Percentiles rank a stretch among this genome's conserved stretches.
phyloP scores from a whole-genome alignment of 1,140 invertebrate species.

The Acyrthosiphon pisum region DNA sequence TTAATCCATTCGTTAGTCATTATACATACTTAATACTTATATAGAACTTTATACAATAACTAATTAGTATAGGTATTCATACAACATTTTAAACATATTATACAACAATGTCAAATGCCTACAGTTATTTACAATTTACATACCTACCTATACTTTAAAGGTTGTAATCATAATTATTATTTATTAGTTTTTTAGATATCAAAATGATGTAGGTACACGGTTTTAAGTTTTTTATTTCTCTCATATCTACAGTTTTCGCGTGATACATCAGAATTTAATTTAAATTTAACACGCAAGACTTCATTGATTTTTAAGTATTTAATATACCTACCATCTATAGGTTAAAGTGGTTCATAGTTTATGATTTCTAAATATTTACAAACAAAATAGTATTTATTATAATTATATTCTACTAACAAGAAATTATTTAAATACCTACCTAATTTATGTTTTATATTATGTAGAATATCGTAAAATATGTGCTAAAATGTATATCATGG shows the following conservation, averaged over 20 bases:
- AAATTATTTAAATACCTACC: not conserved
- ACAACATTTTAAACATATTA: not conserved
- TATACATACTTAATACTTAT: not conserved
- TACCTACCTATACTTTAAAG: not conserved
- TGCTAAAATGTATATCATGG: not conserved
- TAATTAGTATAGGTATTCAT: not conserved
- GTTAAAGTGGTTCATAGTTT: not conserved
- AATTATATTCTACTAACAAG: not conserved
- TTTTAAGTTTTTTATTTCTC: not conserved
- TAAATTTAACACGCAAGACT: constrained; percentile 13
- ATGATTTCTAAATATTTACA: not conserved
- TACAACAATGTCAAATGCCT: not conserved
- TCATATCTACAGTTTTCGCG: not conserved
- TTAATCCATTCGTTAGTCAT: too few species aligned
- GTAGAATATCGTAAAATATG: not conserved
- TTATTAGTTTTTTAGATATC: not conserved
- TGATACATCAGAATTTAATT: not conserved
- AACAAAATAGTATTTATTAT: not conserved
- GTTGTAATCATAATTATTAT: not conserved
- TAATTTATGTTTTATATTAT: not conserved
- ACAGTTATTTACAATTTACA: not conserved
- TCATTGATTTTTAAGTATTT: constrained; percentile 14
- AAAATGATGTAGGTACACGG: not conserved
- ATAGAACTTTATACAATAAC: not conserved
- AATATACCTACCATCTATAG: not conserved